These are phyloP conservation scores for Neopelma chrysocephalum DNA, from an alignment of 2,797 vertebrate genomes.

Conservation along the genomic window DNA sequence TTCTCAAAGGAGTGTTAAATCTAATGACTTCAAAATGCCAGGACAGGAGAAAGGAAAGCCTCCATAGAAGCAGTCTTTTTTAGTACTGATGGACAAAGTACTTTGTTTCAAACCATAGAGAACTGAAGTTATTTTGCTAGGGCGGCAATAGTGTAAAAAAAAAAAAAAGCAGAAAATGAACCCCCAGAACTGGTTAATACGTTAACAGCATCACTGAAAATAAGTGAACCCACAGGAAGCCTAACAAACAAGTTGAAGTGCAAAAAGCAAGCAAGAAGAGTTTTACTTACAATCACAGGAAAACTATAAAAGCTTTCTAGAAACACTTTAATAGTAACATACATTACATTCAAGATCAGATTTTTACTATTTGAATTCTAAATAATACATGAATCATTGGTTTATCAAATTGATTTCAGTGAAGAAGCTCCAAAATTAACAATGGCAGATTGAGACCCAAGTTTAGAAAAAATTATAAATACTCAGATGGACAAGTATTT, in stretches of 20 bases:
- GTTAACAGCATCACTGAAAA: not conserved
- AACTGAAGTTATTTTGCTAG: not conserved
- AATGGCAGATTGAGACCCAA: not conserved
- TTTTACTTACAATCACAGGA: not conserved
- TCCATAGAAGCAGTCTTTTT: not conserved
- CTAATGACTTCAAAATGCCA: not conserved
- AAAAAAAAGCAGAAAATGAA: not conserved
- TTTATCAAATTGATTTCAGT: not conserved
- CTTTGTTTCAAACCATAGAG: not conserved
- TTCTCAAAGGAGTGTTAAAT: constrained; percentile 4
- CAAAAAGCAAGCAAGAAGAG: not conserved
- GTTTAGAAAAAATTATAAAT: not conserved
- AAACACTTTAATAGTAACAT: not conserved
- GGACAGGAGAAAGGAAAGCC: not conserved
- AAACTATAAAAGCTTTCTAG: not conserved
- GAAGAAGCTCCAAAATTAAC: not conserved
- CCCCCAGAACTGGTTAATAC: not conserved
- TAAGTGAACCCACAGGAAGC: not conserved
- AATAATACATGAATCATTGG: not conserved
- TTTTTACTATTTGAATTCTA: not conserved
- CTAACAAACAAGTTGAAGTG: not conserved
- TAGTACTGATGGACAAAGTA: not conserved
- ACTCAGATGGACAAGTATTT: not conserved
- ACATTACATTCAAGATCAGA: not conserved
- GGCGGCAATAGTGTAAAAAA: not conserved